Evolutionary conservation across 1,140 invertebrate genomes (phyloP), one percentile per base, ranked within the genome.

Genomic region (Choristoneura fumiferana): DNA sequence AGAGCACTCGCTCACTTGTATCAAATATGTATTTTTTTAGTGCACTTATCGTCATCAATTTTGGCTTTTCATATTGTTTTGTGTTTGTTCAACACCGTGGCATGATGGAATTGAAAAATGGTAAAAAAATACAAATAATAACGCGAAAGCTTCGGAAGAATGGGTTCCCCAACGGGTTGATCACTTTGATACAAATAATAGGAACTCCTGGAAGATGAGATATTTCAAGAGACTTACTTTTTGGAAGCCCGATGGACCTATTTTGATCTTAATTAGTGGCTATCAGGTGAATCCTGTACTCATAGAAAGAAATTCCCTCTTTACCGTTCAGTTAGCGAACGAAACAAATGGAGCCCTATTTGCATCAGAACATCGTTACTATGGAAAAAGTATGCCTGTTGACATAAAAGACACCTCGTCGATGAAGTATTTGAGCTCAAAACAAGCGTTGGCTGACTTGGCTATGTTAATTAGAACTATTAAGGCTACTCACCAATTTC

Each of bases 281-380:
- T 62, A 65, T 8, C 62, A 60, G 55, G 37, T 63, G n/a, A n/a
- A n/a, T 57, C 1, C 62, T 4, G 17, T n/a, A 33, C 8, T 5
- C n/a, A 8, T n/a, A 13, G 6, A 49, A 3, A 1, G 0, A 12
- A n/a, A 49, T 6, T 0, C 3, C 0, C 0, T 49, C 0, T 29
- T 77, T 71, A 55, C 75, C n/a, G 9, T 1, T 29, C n/a, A 87
- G n/a, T 62, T 91, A 18, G 92, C 90, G 40, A 90, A 90, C 10
- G 81, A 84, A 65, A 79, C 79, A 0, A 62, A 75, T 40, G 79
- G 79, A 1, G 79, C 73, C 3, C 60, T 81, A 60, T 80, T 65
- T 64, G 55, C 66, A 14, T 58, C 95, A 8, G 95, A 97, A 76
- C 95, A 97, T 84, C 91, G 96, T 60, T 97, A 92, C 80, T 97